phyloP scores from a whole-genome alignment of 64 coral and sea anemone genomes.

The Actinia equina region DNA sequence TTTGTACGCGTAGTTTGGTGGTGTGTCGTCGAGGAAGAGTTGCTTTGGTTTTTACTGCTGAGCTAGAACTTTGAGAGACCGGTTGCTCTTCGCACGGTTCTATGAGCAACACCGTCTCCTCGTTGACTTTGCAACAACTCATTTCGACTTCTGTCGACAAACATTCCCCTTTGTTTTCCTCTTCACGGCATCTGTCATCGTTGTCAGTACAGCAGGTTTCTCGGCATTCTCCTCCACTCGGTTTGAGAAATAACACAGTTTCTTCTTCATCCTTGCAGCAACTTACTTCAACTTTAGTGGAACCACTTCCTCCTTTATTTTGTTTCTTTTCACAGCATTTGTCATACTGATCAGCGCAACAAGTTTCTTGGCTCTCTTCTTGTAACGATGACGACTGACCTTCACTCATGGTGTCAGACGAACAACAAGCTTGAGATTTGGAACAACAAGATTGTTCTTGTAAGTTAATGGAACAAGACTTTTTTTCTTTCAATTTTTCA shows the following conservation, averaged over 20 bases:
- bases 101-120: neutral
- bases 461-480: neutral
- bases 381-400: neutral
- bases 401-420: too few relatives aligned
- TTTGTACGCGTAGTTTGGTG: slow-evolving; percentile 94
- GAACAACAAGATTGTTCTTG: neutral
- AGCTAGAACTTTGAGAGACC: neutral
- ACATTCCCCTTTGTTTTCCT: neutral
- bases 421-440: too few relatives aligned
- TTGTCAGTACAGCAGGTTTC: neutral
- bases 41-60: neutral
- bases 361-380: neutral
- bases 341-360: neutral
- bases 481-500: neutral
- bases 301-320: neutral
- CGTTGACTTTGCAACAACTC: neutral
- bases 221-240: neutral
- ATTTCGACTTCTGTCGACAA: neutral
- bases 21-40: slow-evolving; percentile 13
- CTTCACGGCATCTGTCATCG: neutral
- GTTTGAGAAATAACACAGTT: neutral
- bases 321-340: neutral
- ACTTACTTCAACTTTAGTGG: neutral
- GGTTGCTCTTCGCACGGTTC: neutral
- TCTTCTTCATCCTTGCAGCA: neutral